These are phyloP conservation scores for Brachyopa scutellaris DNA, from an alignment of 2,888 invertebrate species.

Conservation along the genomic window DNA sequence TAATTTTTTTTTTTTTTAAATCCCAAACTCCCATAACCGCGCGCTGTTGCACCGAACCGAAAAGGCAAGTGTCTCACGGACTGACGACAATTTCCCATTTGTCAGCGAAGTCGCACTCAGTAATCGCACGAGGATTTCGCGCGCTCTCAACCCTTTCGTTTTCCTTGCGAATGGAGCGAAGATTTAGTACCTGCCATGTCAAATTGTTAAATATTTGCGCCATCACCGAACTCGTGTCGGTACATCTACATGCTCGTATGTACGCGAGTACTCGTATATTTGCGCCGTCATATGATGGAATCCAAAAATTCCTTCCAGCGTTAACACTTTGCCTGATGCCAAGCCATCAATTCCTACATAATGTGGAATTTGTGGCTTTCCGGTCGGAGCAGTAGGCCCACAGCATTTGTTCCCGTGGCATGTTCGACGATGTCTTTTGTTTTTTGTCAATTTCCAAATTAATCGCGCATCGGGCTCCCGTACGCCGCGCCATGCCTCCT, in stretches of 20 bases:
- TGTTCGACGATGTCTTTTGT: constrained; percentile 67
- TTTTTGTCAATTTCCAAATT: constrained; percentile 72
- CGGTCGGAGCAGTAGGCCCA: constrained; percentile 58
- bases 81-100: constrained; percentile 67
- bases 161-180: constrained; percentile 52
- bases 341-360: constrained; percentile 67
- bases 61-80: constrained; percentile 20
- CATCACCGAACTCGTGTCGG: constrained; percentile 63
- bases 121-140: constrained; percentile 55
- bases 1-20: neutral
- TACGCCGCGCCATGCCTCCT: neutral
- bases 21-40: neutral
- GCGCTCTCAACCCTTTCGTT: constrained; percentile 64
- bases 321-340: constrained; percentile 68
- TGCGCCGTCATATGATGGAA: constrained; percentile 64
- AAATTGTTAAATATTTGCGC: constrained; percentile 73
- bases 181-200: constrained; percentile 72
- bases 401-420: constrained; percentile 61
- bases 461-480: constrained; percentile 37
- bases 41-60: neutral
- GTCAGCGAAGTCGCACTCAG: constrained; percentile 49
- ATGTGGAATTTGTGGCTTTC: constrained; percentile 72
- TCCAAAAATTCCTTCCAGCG: constrained; percentile 66
- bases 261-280: too few relatives aligned
- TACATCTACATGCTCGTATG: constrained; percentile 39